Conservation (phyloP, 2,797 vertebrate genomes). For the Coranthus polyacanthus region DNA sequence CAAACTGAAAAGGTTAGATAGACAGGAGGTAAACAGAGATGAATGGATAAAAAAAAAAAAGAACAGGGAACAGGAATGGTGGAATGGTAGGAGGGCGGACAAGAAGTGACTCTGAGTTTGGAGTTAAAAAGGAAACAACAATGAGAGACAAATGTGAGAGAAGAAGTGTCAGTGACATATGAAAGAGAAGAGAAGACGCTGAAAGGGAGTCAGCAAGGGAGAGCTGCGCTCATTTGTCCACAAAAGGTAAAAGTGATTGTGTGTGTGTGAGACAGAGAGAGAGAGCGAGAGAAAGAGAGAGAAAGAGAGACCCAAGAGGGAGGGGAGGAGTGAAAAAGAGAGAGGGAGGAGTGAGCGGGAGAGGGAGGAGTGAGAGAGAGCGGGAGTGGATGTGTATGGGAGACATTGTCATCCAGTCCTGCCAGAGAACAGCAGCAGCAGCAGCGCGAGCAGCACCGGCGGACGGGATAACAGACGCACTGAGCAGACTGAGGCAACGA, state of each 20-base stretch:
- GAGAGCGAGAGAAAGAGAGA: constrained; percentile 23
- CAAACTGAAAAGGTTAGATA: constrained; percentile 44
- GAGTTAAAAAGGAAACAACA: constrained; percentile 35
- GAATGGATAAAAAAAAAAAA: constrained; percentile 25
- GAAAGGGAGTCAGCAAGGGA: constrained; percentile 60
- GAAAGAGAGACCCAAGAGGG: constrained; percentile 53
- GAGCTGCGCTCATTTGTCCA: constrained; percentile 72
- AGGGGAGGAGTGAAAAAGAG: constrained; percentile 54
- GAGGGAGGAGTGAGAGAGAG: constrained; percentile 42
- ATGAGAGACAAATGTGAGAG: constrained; percentile 37
- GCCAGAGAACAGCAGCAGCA: constrained; percentile 73
- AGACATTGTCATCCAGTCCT: constrained; percentile 79
- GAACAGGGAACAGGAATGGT: constrained; percentile 8
- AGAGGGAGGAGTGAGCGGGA: constrained; percentile 51
- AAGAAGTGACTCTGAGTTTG: constrained; percentile 5
- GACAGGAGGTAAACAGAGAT: constrained; percentile 34
- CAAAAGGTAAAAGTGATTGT: constrained; percentile 71
- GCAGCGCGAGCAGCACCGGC: constrained; percentile 63
- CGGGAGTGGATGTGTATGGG: constrained; percentile 30
- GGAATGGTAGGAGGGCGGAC: constrained; percentile 5
- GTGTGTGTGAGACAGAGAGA: constrained; percentile 28
- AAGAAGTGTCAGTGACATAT: constrained; percentile 65
- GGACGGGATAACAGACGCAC: constrained; percentile 67
- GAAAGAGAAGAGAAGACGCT: constrained; percentile 44
- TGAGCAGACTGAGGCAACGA: constrained; percentile 22